Base-by-base conservation (phyloP, 2,113 vertebrate genomes). In the Theristicus caerulescens region DNA sequence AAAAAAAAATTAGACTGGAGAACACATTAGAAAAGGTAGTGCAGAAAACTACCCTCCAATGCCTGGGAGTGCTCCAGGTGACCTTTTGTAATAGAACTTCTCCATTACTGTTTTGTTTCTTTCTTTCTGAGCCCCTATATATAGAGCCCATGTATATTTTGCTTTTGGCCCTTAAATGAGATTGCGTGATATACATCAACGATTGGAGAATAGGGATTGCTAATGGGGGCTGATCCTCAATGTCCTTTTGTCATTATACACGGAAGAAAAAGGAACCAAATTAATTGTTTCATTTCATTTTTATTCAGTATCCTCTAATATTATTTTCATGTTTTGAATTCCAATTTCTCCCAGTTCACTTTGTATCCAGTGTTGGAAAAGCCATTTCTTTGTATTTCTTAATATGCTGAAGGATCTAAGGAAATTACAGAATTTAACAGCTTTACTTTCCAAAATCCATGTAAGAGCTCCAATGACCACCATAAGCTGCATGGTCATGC, bases 341-440 rank as follows among this genome's bases (percentile, higher is more conserved):
- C 78, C 54, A 95, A 86, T 96, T 93, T 92, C 92, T 96, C 85
- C 65, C 69, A 76, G 62, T 86, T 95, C 91, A 82, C 59, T 87
- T 86, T 90, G 74, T 83, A 82, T 9, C 78, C 9, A 4, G 31
- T 62, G 51, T 40, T 84, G 73, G 66, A 90, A 96, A 93, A 96
- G 74, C 70, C 51, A 9, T 95, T 94, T 96, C 90, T 90, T 90
- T 85, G 26, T 92, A 70, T 95, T 90, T 91, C 95, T 96, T 97
- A 96, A 95, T 92, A 89, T 92, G 74, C 86, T 64, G 59, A 95
- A 88, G 82, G 92, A 94, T 93, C 51, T 85, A 90, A 66, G 85
- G 72, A 97, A 97, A 97, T 97, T 88, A 94, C 84, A 86, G 74
- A 97, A 94, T 96, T 97, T 96, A 97, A 80, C 93, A 97, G 96